Base-by-base conservation (phyloP, 2,888 invertebrate species). In the Leptinotarsa haldemani region DNA sequence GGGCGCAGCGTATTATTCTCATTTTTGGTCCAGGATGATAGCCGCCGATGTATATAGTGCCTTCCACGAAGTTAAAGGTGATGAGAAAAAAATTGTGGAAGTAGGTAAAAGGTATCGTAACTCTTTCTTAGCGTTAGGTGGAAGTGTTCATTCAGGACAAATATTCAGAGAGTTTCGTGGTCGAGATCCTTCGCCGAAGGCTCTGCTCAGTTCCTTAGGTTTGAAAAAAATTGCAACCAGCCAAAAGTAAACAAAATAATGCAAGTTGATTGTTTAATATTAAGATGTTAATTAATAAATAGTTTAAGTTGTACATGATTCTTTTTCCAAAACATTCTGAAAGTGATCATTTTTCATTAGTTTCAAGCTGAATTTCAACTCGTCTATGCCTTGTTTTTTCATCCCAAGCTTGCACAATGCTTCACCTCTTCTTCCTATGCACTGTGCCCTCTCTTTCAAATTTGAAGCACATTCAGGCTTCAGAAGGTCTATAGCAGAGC, bases 111-210 rank as follows among this genome's bases (percentile, higher is more conserved):
- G 94, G 75, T 97, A 94, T 84, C 91, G 94, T 79, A 93, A 95
- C 73, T 96, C 96, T 2, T 96, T 94, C 88, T 89, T 98, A 76
- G 90, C 94, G 0, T 89, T 92, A 3, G 97, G 97, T 9, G 97
- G 97, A 4, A 93, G 94, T 76, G 91, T 93, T 78, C 92, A 95
- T 78, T 93, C 96, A 0, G 92, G 91, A 76, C 95, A 97, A 88
- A 92, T 96, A 7, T 98, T 98, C 88, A 90, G 97, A 73, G 91
- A 94, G 84, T 98, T 98, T 88, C 90, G 96, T 77, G 98, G 98
- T 1, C 90, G 98, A 67, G 97, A 98, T 88, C 97, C 97, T 0
- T 94, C 94, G 1, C 93, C 94, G 0, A 93, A 94, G 84, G 95
- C 96, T 0, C 87, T 97, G 53, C 87, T 97, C 0, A 92, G 90